These are phyloP conservation scores for Ailurus styani DNA, from an alignment of 2,113 vertebrate genomes.

Conservation along the genomic window DNA sequence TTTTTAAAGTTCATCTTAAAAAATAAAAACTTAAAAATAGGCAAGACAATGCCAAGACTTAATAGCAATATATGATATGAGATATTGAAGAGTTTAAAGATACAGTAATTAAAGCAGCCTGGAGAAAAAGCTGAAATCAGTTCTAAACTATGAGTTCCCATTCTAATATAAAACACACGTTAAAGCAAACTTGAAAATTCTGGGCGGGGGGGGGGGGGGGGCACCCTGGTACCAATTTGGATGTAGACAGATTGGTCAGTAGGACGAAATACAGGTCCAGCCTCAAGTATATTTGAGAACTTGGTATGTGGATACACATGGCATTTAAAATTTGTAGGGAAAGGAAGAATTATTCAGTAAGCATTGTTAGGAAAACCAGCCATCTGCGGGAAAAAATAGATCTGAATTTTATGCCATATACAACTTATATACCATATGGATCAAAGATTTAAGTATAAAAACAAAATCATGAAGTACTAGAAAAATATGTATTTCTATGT, in stretches of 20 bases:
- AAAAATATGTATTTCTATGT: not conserved
- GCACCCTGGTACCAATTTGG: not conserved
- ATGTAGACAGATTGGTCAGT: not conserved
- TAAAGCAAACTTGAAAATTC: not conserved
- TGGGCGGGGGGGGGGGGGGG: too few species aligned
- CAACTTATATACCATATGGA: not conserved
- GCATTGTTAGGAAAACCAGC: not conserved
- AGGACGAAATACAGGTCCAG: not conserved
- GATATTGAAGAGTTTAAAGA: not conserved
- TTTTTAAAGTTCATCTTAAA: not conserved
- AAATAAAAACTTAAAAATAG: slow-evolving; percentile 7
- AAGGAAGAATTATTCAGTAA: slow-evolving; percentile 7
- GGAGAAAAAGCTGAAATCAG: not conserved
- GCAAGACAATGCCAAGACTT: not conserved
- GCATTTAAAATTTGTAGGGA: slow-evolving; percentile 22
- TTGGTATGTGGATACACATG: not conserved
- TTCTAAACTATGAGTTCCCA: not conserved
- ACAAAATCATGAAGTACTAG: not conserved
- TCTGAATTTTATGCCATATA: not conserved
- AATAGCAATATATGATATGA: not conserved
- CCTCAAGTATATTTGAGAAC: not conserved
- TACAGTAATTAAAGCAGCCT: not conserved
- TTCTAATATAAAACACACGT: not conserved
- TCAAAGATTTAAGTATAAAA: slow-evolving; percentile 33
- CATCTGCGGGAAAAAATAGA: slow-evolving; percentile 14